Evolutionary conservation across 2,797 vertebrate species (phyloP), one percentile per base, ranked within the genome.

Genomic region (Tolypeutes matacus): DNA sequence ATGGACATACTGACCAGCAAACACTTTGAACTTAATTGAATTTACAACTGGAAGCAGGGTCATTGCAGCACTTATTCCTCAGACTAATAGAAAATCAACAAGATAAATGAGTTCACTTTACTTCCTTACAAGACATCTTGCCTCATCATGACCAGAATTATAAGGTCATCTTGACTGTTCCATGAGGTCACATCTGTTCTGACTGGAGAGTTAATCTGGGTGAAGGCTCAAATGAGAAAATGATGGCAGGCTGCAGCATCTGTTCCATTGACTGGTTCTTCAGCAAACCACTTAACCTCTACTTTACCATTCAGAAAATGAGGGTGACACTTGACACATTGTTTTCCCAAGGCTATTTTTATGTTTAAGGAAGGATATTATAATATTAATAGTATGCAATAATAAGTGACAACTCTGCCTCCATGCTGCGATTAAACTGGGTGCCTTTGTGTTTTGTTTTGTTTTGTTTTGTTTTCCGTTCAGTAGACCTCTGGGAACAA

Each of bases 21-120:
- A 51, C 34, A 51, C 60, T 89, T 76, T 42, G 21, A 86, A 51
- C n/a, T 27, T 89, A 78, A 70, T 51, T 87, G 64, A 88, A 60
- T 91, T 94, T 72, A 20, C 78, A 94, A 73, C 53, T 88, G 49
- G 81, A 86, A 75, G 60, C 73, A 89, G 86, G 56, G 29, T 75
- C 67, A 67, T 51, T 29, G 21, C 18, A 69, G 34, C 39, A 81
- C 25, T 89, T 85, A 85, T 39, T 90, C 58, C 75, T 90, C 69
- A 93, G 36, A 67, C 49, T 94, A 21, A 91, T 36, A 78, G 64
- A 78, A 88, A 78, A 85, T 86, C 65, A 62, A 39, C n/a, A 80
- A 75, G 72, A 60, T 81, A 76, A 89, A 25, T 81, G 29, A 89
- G 31, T 89, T 89, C 20, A 49, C 34, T 80, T 60, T 86, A 29